phyloP scores from a whole-genome alignment of 1,140 invertebrate genomes.

The Danaus melanippus region DNA sequence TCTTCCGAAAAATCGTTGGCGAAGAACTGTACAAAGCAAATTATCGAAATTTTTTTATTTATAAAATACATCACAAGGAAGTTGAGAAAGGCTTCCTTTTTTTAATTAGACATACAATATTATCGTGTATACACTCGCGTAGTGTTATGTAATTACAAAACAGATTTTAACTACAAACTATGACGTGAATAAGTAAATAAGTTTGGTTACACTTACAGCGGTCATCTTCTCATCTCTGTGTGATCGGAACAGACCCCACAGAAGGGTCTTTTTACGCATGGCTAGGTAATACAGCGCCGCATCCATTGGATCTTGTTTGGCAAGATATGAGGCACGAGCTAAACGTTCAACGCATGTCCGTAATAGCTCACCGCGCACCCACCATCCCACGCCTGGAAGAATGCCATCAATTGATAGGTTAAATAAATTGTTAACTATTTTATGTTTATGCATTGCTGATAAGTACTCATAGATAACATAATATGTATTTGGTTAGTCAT shows the following conservation, averaged over 20 bases:
- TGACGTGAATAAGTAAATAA: too few relatives aligned
- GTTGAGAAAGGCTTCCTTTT: too few relatives aligned
- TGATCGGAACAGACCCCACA: conserved; percentile 96
- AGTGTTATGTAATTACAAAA: too few relatives aligned
- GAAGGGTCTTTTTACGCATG: conserved; percentile 97
- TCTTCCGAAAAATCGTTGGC: conserved; percentile 94
- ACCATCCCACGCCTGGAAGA: conserved; percentile 90
- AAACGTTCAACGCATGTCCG: conserved; percentile 93
- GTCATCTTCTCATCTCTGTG: conserved; percentile 94
- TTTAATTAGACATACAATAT: conserved; percentile 1
- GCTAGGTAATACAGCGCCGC: conserved; percentile 98
- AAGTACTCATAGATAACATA: too few relatives aligned
- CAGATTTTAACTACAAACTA: conserved; percentile 6
- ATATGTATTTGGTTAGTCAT: too few relatives aligned
- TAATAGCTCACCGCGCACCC: conserved; percentile 91
- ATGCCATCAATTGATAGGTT: too few relatives aligned
- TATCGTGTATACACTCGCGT: neutral
- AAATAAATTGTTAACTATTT: too few relatives aligned
- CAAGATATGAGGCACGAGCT: conserved; percentile 92
- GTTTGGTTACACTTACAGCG: conserved; percentile 36
- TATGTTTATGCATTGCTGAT: too few relatives aligned
- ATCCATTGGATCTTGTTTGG: conserved; percentile 95
- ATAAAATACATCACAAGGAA: too few relatives aligned
- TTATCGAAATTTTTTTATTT: neutral
- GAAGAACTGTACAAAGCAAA: conserved; percentile 81